These are phyloP conservation scores for Sigmodon hispidus DNA, from an alignment of 2,113 vertebrate genomes.

Conservation along the genomic window DNA sequence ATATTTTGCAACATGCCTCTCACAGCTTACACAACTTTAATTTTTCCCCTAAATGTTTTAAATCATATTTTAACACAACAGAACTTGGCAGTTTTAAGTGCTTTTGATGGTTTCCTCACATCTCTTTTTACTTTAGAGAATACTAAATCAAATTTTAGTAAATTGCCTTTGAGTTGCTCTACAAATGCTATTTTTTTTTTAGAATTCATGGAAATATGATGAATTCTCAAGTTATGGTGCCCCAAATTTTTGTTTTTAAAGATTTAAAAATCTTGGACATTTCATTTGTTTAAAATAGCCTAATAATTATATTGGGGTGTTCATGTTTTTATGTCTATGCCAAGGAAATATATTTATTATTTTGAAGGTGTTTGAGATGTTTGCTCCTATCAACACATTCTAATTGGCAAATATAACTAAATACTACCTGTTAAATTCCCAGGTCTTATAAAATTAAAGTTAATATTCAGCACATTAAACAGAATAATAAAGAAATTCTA, in stretches of 20 bases:
- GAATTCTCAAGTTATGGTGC: conserved; percentile 23
- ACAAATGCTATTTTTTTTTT: conserved; percentile 24
- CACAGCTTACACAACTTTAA: conserved; percentile 59
- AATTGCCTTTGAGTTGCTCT: conserved; percentile 45
- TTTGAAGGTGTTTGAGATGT: conserved; percentile 57
- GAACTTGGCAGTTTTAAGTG: conserved; percentile 59
- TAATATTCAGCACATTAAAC: conserved; percentile 79
- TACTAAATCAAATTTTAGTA: conserved; percentile 63
- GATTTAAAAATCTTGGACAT: background rate
- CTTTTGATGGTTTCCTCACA: conserved; percentile 51
- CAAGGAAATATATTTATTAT: conserved; percentile 51
- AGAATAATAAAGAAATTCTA: conserved; percentile 51
- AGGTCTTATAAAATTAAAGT: conserved; percentile 75
- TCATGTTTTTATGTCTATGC: conserved; percentile 38
- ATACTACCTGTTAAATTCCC: conserved; percentile 61
- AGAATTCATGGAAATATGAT: background rate
- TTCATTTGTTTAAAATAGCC: conserved; percentile 48
- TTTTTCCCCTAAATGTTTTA: conserved; percentile 58
- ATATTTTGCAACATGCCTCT: conserved; percentile 61
- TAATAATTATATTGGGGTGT: conserved; percentile 19
- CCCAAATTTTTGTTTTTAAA: background rate
- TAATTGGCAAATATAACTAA: conserved; percentile 66
- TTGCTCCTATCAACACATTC: conserved; percentile 50
- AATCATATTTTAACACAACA: conserved; percentile 68
- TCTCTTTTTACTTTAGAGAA: conserved; percentile 53